Base-by-base conservation (phyloP, 2,888 invertebrate genomes). In the Euplagia quadripunctaria region DNA sequence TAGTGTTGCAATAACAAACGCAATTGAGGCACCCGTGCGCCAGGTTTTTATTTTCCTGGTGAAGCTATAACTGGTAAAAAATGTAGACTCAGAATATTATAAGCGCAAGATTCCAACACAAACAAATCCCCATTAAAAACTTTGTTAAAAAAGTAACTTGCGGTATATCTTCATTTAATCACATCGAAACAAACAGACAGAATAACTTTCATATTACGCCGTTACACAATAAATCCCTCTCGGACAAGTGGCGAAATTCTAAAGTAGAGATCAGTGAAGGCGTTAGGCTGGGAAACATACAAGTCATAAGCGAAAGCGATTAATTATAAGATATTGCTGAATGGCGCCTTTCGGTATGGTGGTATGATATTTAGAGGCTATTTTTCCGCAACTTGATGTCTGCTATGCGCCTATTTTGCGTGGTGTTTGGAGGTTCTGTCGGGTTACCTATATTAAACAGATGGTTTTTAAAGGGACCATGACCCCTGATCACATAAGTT, bases 211-310 rank as follows among this genome's bases (percentile, higher is more conserved):
- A 83, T 82, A 84, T 84, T 82, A 84, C 79, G 74, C 77, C 79
- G 80, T 82, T 77, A 84, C 82, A 84, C 77, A 82, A 85, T 82
- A 83, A 85, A 84, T 84, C 83, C 83, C 80, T 79, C 77, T 79
- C 77, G 86, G 82, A 86, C 84, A 84, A 84, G 84, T 85, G 82
- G 85, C 76, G 81, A 80, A 80, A 83, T 82, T 86, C 79, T 83
- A 80, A 86, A 86, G 86, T 82, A 83, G 81, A 81, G 84, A 85
- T 85, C 81, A 82, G 85, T 71, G 73, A 76, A 83, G 81, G 79
- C 82, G 79, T 82, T 75, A 77, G 76, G 73, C 67, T 78, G 74
- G 17, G 42, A 12, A n/a, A 12, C 67, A 69, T 46, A 67, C 31
- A 41, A 71, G 74, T 42, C 55, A 76, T 7, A 70, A 72, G 76